Conservation (phyloP, 2,113 vertebrate species). For the Dipodomys merriami region DNA sequence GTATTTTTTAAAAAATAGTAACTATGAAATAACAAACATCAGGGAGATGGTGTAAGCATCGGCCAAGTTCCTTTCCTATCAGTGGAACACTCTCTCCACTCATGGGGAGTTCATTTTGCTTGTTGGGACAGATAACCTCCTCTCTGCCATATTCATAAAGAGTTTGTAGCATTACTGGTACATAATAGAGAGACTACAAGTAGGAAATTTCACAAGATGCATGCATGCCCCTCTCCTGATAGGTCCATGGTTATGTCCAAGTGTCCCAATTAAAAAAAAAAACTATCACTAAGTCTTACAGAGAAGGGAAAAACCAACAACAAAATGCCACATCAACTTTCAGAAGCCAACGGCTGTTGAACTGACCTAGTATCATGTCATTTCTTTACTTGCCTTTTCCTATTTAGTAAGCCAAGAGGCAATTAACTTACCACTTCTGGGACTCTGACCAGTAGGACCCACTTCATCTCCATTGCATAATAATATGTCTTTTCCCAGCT, state of each 20-base stretch:
- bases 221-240: not conserved
- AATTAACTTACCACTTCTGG: constrained; percentile 38
- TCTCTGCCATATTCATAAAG: not conserved
- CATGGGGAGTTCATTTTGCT: constrained; percentile 15
- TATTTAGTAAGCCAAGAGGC: not conserved
- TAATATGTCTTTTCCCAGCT: no score
- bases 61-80: not conserved
- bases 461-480: not conserved
- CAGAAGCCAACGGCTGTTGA: not conserved
- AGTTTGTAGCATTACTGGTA: not conserved
- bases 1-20: constrained; percentile 39
- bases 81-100: not conserved
- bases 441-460: not conserved
- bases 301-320: not conserved
- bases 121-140: not conserved
- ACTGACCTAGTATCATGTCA: not conserved
- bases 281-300: not conserved
- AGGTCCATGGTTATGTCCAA: not conserved
- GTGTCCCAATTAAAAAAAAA: not conserved
- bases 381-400: constrained; percentile 17
- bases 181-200: not conserved
- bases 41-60: constrained; percentile 33
- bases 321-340: constrained; percentile 24
- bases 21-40: constrained; percentile 63
- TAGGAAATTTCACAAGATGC: not conserved